Percentiles rank a stretch among this genome's conserved stretches.
These are phyloP conservation scores for Porites lutea DNA, from an alignment of 64 coral and sea anemone genomes.

Conservation along the genomic window DNA sequence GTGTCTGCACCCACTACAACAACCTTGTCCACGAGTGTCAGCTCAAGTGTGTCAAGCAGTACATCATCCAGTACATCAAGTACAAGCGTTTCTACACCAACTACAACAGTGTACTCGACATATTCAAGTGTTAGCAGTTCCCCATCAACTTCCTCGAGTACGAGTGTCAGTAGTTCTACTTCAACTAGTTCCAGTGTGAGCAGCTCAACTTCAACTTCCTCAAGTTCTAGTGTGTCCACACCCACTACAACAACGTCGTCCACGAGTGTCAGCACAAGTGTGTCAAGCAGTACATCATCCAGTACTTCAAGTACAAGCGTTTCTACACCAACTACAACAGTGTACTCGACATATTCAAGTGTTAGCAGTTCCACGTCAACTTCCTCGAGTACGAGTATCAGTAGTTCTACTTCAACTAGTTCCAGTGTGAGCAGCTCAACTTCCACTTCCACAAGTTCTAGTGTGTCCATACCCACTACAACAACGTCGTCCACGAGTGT, in stretches of 20 bases:
- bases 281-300: slow-evolving; percentile 19
- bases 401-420: neutral
- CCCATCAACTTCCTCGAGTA: neutral
- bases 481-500: slow-evolving; percentile 12
- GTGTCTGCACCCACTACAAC: neutral
- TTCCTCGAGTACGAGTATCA: neutral
- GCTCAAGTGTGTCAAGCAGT: neutral
- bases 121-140: neutral
- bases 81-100: slow-evolving; percentile 1
- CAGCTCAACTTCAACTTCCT: slow-evolving; percentile 2
- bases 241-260: neutral
- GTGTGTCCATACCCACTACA: neutral
- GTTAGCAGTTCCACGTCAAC: slow-evolving; percentile 28
- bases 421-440: neutral
- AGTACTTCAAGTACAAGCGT: slow-evolving; percentile 21
- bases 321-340: slow-evolving; percentile 53
- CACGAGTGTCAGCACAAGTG: neutral
- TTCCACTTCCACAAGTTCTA: neutral
- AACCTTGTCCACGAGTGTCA: neutral
- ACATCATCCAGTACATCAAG: slow-evolving; percentile 7
- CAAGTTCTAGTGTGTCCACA: slow-evolving; percentile 5
- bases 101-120: neutral
- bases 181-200: neutral
- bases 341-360: neutral
- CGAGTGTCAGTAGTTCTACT: neutral